Conservation (phyloP, 1,140 invertebrate species). For the Ips typographus region DNA sequence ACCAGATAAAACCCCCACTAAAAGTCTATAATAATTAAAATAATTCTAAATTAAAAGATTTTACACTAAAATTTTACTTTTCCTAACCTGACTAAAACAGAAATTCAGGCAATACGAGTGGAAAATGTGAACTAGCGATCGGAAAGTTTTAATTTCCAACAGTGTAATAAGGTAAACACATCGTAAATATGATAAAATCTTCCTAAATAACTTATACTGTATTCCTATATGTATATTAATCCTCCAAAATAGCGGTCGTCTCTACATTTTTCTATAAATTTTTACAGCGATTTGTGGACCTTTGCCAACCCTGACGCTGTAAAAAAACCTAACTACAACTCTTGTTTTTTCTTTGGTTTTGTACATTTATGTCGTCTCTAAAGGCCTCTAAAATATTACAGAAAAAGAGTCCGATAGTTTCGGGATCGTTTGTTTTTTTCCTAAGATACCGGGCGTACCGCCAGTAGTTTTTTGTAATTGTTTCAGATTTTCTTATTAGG, state of each 20-base stretch:
- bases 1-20: too few relatives aligned
- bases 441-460: too few relatives aligned
- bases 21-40: too few relatives aligned
- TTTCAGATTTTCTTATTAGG: too few relatives aligned
- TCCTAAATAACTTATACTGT: not conserved
- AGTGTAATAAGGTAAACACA: not conserved
- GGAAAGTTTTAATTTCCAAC: too few relatives aligned
- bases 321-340: constrained; percentile 19
- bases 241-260: constrained; percentile 11
- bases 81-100: too few relatives aligned
- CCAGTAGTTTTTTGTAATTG: too few relatives aligned
- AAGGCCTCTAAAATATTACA: constrained; percentile 29
- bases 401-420: not conserved
- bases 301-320: constrained; percentile 36
- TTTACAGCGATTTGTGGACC: constrained; percentile 36
- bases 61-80: too few relatives aligned
- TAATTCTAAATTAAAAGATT: too few relatives aligned
- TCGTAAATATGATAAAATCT: not conserved
- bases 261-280: constrained; percentile 9
- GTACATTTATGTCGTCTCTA: constrained; percentile 9
- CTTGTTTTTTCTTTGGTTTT: constrained; percentile 10
- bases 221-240: constrained; percentile 5
- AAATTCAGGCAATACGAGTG: too few relatives aligned
- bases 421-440: too few relatives aligned
- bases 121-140: too few relatives aligned